Percentiles rank a stretch among this genome's conserved stretches.
These are phyloP conservation scores for Echinops telfairi DNA, from an alignment of 2,113 vertebrate genomes.

Conservation along the genomic window DNA sequence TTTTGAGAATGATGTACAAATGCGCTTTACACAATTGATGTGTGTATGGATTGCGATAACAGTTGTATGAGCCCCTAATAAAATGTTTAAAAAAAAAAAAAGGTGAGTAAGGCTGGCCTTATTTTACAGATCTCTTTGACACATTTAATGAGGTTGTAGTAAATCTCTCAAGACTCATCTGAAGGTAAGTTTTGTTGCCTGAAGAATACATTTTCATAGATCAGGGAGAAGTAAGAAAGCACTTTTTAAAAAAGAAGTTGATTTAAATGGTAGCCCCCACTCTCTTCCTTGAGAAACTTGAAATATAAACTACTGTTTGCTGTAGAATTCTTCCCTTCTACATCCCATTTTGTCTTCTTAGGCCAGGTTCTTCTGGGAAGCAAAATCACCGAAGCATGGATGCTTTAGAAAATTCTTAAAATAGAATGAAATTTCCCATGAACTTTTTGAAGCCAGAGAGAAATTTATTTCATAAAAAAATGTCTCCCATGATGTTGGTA, in stretches of 20 bases:
- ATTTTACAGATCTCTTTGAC: constrained; percentile 19
- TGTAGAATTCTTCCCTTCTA: neutral
- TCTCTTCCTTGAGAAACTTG: neutral
- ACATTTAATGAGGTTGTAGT: neutral
- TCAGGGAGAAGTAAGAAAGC: neutral
- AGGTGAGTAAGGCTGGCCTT: neutral
- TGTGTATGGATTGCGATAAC: too few species aligned
- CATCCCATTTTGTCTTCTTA: neutral
- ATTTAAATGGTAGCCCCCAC: neutral
- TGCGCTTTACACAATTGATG: too few species aligned
- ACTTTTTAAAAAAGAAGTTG: neutral
- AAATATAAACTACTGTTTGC: neutral
- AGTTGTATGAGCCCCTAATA: too few species aligned
- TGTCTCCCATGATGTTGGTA: too few species aligned
- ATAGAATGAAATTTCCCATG: too few species aligned
- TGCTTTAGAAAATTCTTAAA: too few species aligned
- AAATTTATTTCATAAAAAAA: too few species aligned
- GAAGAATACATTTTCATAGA: constrained; percentile 28
- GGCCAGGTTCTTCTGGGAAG: too few species aligned
- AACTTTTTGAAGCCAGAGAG: too few species aligned
- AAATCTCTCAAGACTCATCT: constrained; percentile 39
- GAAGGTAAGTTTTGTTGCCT: constrained; percentile 34
- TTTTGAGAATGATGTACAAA: too few species aligned
- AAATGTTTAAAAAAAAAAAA: too few species aligned
- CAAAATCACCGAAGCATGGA: too few species aligned